Base-by-base conservation (phyloP, 1,140 invertebrate genomes). In the Megalonaias nervosa region DNA sequence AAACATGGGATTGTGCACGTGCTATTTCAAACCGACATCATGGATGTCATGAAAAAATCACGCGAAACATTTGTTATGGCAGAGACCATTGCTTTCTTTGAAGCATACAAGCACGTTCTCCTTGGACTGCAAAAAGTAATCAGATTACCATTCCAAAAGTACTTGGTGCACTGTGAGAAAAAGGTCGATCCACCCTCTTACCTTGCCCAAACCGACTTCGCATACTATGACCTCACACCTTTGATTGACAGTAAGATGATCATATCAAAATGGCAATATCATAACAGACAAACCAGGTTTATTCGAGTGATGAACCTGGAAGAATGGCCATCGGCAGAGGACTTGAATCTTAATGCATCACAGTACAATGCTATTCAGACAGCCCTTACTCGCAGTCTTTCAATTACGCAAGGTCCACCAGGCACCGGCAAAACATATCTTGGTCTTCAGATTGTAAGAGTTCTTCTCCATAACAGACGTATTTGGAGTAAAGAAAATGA, bases 371-470 rank as follows among this genome's bases (percentile, higher is more conserved):
- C 93, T 2, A 80, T 93, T 23, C 80, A 88, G 68, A 81, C 82
- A 26, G 91, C 91, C 21, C 82, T 93, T 4, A 90, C 88, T 19
- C 89, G 89, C 68, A 90, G 92, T 79, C 71, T 93, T 55, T 89
- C 93, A 3, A 90, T 97, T 3, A 96, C 97, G 80, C 96, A 97
- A 92, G 93, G 86, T n/a, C 92, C 87, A 16, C 89, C 86, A 31
- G 90, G 88, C 13, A 91, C 89, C 48, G 89, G 90, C 48, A 88
- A 90, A 82, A 86, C 89, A 23, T 88, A 87, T 64, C 81, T 91
- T 68, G 89, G 89, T 31, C 71, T 91, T 15, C 86, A 91, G 75
- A 85, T 92, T n/a, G 87, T 89, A 1, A 77, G 90, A 74, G 71
- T 84, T 21, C 80, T 92, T 4, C 76, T 91, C 3, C 70, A 85